These are phyloP conservation scores for Ostrea denselamellosa DNA, from an alignment of 1,140 invertebrate species.

Conservation along the genomic window DNA sequence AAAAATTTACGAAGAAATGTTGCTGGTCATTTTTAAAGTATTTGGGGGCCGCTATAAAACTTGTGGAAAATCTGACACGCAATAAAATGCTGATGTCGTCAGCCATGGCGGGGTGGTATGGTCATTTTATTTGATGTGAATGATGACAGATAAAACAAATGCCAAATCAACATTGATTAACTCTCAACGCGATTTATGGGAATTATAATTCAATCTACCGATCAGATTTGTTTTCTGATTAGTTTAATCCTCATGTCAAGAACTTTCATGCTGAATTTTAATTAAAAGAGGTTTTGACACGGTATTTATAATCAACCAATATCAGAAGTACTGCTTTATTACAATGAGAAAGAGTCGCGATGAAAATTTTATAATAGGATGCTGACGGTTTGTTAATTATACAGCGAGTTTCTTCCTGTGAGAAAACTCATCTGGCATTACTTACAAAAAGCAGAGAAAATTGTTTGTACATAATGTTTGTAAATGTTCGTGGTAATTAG, in stretches of 20 bases:
- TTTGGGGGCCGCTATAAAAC: neutral
- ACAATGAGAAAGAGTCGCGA: neutral
- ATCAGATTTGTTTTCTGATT: conserved; percentile 25
- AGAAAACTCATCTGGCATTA: neutral
- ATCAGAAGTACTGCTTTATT: conserved; percentile 17
- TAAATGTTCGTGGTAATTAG: neutral
- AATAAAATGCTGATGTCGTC: neutral
- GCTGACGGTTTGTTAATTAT: conserved; percentile 7
- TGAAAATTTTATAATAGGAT: neutral
- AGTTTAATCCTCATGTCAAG: conserved; percentile 28
- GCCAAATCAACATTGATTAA: conserved; percentile 12
- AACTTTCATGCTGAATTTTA: conserved; percentile 27
- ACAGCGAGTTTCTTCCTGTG: neutral
- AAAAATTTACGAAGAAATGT: neutral
- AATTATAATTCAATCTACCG: conserved; percentile 9
- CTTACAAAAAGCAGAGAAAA: neutral
- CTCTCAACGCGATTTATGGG: neutral
- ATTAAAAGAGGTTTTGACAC: conserved; percentile 33
- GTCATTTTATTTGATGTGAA: conserved; percentile 24
- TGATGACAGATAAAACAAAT: conserved; percentile 19
- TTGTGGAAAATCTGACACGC: neutral
- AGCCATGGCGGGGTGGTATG: neutral
- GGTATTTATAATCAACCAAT: conserved; percentile 20
- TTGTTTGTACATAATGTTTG: neutral
- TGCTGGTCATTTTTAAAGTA: neutral